Conservation (phyloP, 2,888 invertebrate genomes). For the Diaphora mendica region DNA sequence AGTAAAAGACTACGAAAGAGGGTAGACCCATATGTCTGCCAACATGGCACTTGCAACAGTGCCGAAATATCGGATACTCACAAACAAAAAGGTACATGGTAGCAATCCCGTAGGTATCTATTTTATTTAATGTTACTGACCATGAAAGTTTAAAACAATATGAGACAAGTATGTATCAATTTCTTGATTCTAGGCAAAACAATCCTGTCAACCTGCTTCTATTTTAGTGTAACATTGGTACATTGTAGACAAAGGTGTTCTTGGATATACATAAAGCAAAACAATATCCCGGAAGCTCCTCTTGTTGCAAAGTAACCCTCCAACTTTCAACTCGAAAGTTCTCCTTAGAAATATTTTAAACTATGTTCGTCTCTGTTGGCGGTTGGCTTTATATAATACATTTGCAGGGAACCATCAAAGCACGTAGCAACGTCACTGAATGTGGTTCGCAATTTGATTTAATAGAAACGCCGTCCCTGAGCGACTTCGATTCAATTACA, state of each 20-base stretch:
- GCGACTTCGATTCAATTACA: conserved; percentile 60
- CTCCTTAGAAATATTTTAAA: neutral
- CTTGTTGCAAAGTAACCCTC: neutral
- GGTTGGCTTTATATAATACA: conserved; percentile 29
- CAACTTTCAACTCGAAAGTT: neutral
- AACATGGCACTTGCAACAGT: too few relatives aligned
- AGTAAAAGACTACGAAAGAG: too few relatives aligned
- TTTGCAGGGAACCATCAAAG: conserved; percentile 62
- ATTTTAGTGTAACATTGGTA: neutral
- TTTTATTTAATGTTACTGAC: too few relatives aligned
- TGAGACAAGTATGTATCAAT: too few relatives aligned
- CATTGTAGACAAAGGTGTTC: neutral
- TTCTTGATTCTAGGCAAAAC: too few relatives aligned
- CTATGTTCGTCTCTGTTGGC: neutral
- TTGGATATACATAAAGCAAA: neutral
- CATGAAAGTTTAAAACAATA: too few relatives aligned
- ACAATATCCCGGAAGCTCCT: neutral
- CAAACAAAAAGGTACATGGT: too few relatives aligned
- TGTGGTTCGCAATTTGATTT: conserved; percentile 66
- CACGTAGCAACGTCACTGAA: conserved; percentile 64
- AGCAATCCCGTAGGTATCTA: too few relatives aligned
- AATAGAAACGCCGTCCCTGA: conserved; percentile 50
- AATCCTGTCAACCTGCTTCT: too few relatives aligned
- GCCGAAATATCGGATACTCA: too few relatives aligned
- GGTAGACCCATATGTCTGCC: too few relatives aligned